A percentile compares a stretch with the other conserved stretches of the same genome.
Conservation (phyloP, 2,113 vertebrate species). For the Apteryx owenii region DNA sequence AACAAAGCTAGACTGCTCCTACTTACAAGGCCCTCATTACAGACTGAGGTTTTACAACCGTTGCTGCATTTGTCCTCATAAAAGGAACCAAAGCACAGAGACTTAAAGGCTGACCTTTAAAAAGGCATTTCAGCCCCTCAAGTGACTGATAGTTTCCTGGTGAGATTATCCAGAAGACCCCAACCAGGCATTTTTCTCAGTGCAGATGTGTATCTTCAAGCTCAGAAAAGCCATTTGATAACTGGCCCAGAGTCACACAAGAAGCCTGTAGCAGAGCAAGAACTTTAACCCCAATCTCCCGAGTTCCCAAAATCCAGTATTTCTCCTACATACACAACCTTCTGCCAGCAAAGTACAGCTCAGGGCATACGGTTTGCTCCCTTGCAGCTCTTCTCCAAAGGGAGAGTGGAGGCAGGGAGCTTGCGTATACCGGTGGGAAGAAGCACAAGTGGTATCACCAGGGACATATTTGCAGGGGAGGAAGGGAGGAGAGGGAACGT, state of each 20-base stretch:
- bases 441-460: fast-evolving
- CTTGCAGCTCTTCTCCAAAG: background rate
- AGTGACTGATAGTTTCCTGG: background rate
- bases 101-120: background rate
- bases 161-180: background rate
- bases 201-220: background rate
- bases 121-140: background rate
- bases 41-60: background rate
- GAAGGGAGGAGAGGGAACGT: background rate
- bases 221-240: background rate
- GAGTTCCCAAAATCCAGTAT: background rate
- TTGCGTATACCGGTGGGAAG: fast-evolving
- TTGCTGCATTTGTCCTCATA: background rate
- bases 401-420: fast-evolving
- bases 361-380: background rate
- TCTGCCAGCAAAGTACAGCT: fast-evolving
- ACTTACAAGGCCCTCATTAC: background rate
- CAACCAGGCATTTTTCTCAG: background rate
- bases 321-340: background rate
- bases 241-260: background rate
- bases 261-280: background rate
- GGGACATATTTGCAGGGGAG: fast-evolving
- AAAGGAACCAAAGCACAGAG: background rate
- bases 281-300: background rate
- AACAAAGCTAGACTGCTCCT: background rate